phyloP scores from a whole-genome alignment of 2,113 vertebrate genomes.

The Leptosomus discolor region DNA sequence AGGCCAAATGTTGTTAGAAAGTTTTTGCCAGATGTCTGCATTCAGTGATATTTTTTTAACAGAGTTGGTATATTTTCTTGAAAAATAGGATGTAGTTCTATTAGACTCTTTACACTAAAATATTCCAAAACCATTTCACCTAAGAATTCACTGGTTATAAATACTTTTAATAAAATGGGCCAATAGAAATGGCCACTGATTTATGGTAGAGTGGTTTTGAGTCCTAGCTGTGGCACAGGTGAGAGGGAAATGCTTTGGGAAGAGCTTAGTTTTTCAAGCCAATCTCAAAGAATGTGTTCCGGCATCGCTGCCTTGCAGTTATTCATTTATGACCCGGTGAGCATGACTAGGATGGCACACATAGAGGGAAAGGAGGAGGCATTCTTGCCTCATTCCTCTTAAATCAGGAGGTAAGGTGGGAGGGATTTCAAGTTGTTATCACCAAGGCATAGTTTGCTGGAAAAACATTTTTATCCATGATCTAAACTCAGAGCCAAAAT shows the following conservation, averaged over 20 bases:
- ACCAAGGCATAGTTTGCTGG: constrained; percentile 5
- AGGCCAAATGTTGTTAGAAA: not conserved
- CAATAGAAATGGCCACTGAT: not conserved
- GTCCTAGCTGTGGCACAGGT: not conserved
- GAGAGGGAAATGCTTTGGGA: not conserved
- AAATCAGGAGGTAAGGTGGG: not conserved
- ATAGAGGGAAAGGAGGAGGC: not conserved
- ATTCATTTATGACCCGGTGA: not conserved
- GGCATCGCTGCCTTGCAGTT: not conserved
- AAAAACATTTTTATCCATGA: constrained; percentile 33
- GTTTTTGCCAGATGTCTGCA: not conserved
- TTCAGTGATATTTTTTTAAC: not conserved
- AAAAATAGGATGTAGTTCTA: not conserved
- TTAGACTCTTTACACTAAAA: not conserved
- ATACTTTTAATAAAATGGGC: not conserved
- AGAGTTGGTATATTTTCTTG: not conserved
- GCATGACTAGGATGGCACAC: not conserved
- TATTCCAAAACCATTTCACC: not conserved
- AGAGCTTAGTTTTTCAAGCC: not conserved
- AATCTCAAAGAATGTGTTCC: not conserved
- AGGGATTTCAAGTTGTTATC: constrained; percentile 24
- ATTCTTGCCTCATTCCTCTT: not conserved
- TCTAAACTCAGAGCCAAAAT: constrained; percentile 41
- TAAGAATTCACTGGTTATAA: not conserved
- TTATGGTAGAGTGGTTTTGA: not conserved